Percentiles rank a stretch among this genome's conserved stretches.
phyloP scores from a whole-genome alignment of 1,140 invertebrate genomes.

The Gonatopus flavifemur region DNA sequence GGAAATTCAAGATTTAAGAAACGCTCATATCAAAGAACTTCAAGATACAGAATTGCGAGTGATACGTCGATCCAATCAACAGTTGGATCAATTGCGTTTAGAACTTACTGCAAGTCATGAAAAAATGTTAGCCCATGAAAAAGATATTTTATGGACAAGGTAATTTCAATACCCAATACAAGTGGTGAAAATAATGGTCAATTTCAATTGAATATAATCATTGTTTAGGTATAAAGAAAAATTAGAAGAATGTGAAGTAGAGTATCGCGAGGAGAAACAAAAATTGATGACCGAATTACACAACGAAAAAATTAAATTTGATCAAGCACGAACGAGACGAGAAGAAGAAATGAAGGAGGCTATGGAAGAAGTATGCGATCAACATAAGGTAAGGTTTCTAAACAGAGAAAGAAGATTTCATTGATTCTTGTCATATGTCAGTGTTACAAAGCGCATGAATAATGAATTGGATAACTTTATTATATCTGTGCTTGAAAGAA shows the following conservation, averaged over 20 bases:
- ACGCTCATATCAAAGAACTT: conserved; percentile 59
- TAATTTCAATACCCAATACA: no score
- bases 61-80: conserved; percentile 59
- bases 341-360: conserved; percentile 33
- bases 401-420: conserved; percentile 1
- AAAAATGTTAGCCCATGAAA: conserved; percentile 52
- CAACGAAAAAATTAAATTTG: conserved; percentile 36
- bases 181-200: no score
- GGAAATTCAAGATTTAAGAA: conserved; percentile 57
- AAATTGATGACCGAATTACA: conserved; percentile 44
- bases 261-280: conserved; percentile 34
- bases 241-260: conserved; percentile 42
- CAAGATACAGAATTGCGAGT: conserved; percentile 62
- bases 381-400: conserved; percentile 34
- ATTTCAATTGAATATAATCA: conserved; percentile 1
- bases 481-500: no score
- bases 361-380: conserved; percentile 28
- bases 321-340: conserved; percentile 32
- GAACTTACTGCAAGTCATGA: conserved; percentile 56
- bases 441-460: no score
- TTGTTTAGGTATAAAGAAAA: conserved; percentile 41
- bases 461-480: no score
- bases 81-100: conserved; percentile 55
- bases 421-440: not conserved
- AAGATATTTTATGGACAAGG: conserved; percentile 56